These are phyloP conservation scores for Hemibagrus guttatus DNA, from an alignment of 2,797 vertebrate species.

Conservation along the genomic window DNA sequence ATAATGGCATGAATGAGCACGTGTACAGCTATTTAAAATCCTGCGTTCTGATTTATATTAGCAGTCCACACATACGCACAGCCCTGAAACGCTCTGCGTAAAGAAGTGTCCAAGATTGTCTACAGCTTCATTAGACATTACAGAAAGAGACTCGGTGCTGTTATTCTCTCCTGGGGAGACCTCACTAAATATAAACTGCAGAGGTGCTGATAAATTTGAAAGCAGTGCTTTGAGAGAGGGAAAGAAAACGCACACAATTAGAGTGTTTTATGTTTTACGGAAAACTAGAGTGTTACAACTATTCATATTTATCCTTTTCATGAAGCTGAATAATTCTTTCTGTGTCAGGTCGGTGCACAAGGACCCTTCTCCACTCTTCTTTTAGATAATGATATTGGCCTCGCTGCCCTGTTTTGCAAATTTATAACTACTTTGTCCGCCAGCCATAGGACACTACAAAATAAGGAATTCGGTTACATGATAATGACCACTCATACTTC, in stretches of 20 bases:
- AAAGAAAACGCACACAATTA: background rate
- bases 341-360: background rate
- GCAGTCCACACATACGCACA: background rate
- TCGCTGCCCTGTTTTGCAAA: background rate
- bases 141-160: background rate
- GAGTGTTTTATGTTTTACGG: background rate
- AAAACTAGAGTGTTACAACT: background rate
- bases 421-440: conserved; percentile 25
- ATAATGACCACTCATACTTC: conserved; percentile 31
- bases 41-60: background rate
- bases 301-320: background rate
- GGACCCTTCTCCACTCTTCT: background rate
- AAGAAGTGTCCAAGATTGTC: background rate
- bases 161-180: background rate
- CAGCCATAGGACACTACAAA: conserved; percentile 42
- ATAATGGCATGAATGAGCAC: background rate
- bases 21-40: background rate
- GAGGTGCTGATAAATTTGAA: background rate
- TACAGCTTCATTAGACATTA: background rate
- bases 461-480: conserved; percentile 46
- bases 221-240: background rate
- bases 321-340: background rate
- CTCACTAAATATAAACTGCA: background rate
- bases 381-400: conserved; percentile 12
- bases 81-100: background rate